Percentiles rank a stretch among this genome's conserved stretches.
Conservation (phyloP, 2,888 invertebrate genomes). For the Netelia melanura region DNA sequence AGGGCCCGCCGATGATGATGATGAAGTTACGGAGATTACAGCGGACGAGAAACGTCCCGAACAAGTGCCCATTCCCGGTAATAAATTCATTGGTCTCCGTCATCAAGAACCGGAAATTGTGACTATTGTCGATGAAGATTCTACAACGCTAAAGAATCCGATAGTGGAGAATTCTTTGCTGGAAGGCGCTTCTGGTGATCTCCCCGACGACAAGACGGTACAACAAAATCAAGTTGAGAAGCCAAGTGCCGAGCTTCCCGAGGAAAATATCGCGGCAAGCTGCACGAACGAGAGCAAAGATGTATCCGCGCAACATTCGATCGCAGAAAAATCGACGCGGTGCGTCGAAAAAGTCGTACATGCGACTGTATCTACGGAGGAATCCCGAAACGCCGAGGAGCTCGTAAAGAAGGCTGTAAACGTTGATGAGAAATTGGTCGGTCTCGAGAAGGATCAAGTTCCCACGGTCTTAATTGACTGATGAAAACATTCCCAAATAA, state of each 20-base stretch:
- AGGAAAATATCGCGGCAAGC: constrained; percentile 68
- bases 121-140: not conserved
- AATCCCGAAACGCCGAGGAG: constrained; percentile 70
- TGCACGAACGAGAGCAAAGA: constrained; percentile 64
- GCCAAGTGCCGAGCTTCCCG: constrained; percentile 52
- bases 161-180: constrained; percentile 50
- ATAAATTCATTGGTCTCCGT: too few species aligned
- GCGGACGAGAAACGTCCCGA: too few species aligned
- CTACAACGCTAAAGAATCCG: constrained; percentile 50
- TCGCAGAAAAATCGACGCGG: not conserved
- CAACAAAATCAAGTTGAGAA: constrained; percentile 7
- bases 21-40: too few species aligned
- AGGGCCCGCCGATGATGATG: too few species aligned
- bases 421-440: constrained; percentile 56
- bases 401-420: constrained; percentile 70
- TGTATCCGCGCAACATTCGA: constrained; percentile 13
- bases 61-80: too few species aligned
- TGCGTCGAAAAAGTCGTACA: constrained; percentile 55
- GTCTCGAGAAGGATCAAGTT: constrained; percentile 55
- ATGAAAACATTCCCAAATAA: constrained; percentile 66
- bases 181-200: constrained; percentile 52
- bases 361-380: constrained; percentile 67
- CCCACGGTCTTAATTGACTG: constrained; percentile 40
- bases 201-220: constrained; percentile 31
- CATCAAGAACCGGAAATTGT: not conserved